Evolutionary conservation across 2,888 invertebrate genomes (phyloP).

Genomic region (Prosopocoilus inquinatus): DNA sequence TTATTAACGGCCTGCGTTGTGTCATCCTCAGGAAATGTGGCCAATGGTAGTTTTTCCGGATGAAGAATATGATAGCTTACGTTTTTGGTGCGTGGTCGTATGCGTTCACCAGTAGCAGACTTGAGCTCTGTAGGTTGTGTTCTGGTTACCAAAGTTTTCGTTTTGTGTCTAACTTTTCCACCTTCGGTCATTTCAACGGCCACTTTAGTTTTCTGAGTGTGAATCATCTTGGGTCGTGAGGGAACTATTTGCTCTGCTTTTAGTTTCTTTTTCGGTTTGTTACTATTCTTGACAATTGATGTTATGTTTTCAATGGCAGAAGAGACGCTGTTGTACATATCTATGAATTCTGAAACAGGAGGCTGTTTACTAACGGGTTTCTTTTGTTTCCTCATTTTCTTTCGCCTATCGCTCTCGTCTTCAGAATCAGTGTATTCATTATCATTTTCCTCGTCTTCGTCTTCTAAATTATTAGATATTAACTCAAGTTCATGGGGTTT

Average conservation of each 20-base stretch:
- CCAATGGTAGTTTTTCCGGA: conserved; percentile 53
- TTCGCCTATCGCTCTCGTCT: conserved; percentile 39
- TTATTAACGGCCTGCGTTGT: conserved; percentile 41
- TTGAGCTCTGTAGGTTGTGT: conserved; percentile 54
- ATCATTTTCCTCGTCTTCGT: conserved; percentile 45
- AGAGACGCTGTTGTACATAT: conserved; percentile 52
- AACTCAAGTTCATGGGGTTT: conserved; percentile 62
- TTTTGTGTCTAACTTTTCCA: conserved; percentile 56
- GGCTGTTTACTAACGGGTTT: conserved; percentile 38
- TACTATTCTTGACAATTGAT: conserved; percentile 36
- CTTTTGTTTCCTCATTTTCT: conserved; percentile 43
- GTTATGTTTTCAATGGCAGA: conserved; percentile 53
- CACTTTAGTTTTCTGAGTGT: conserved; percentile 62
- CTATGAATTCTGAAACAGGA: conserved; percentile 34
- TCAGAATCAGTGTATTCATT: conserved; percentile 43
- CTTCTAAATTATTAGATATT: conserved; percentile 38
- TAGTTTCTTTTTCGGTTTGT: conserved; percentile 41
- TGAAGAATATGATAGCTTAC: conserved; percentile 61
- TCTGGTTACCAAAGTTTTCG: conserved; percentile 57
- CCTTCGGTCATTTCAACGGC: conserved; percentile 54
- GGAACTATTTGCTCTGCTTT: conserved; percentile 44
- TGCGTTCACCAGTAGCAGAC: conserved; percentile 52
- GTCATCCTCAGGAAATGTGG: conserved; percentile 52
- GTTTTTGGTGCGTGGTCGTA: conserved; percentile 63
- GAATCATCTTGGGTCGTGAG: conserved; percentile 73